Evolutionary conservation across 1,140 invertebrate species (phyloP).

Genomic region (Ladona fulva): DNA sequence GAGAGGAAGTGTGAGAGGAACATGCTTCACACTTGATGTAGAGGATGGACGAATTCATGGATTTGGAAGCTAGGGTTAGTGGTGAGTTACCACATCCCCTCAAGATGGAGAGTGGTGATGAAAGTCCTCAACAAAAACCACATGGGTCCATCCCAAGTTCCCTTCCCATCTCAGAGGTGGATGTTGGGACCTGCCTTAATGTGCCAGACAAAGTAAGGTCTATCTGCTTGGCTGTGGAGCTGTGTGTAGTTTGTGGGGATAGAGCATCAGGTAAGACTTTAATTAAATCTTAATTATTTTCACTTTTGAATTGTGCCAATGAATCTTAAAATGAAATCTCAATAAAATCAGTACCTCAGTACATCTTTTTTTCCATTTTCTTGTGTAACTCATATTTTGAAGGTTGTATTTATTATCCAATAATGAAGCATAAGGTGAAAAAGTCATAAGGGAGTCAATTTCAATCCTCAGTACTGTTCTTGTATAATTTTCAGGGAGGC

Average conservation of each 20-base stretch:
- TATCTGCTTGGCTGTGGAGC: constrained; percentile 56
- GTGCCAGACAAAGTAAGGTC: constrained; percentile 15
- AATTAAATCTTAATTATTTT: background rate
- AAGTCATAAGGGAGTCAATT: too few species aligned
- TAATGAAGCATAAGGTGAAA: too few species aligned
- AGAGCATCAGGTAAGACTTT: constrained; percentile 58
- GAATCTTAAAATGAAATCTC: too few species aligned
- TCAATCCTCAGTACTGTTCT: too few species aligned
- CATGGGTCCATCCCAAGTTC: constrained; percentile 1
- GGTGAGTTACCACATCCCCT: background rate
- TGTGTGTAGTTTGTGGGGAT: constrained; percentile 91
- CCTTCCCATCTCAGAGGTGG: background rate
- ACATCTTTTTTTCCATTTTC: too few species aligned
- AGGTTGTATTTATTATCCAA: too few species aligned
- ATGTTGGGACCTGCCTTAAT: background rate
- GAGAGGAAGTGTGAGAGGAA: background rate
- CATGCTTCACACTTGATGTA: background rate
- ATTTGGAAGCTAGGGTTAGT: background rate
- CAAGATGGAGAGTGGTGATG: constrained; percentile 2
- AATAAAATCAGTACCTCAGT: too few species aligned
- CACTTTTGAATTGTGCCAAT: too few species aligned
- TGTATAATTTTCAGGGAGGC: constrained; percentile 62
- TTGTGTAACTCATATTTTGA: too few species aligned
- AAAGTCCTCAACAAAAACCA: background rate
- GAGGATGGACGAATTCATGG: background rate